phyloP scores from a whole-genome alignment of 2,113 vertebrate species.

The Syngnathoides biaculeatus region DNA sequence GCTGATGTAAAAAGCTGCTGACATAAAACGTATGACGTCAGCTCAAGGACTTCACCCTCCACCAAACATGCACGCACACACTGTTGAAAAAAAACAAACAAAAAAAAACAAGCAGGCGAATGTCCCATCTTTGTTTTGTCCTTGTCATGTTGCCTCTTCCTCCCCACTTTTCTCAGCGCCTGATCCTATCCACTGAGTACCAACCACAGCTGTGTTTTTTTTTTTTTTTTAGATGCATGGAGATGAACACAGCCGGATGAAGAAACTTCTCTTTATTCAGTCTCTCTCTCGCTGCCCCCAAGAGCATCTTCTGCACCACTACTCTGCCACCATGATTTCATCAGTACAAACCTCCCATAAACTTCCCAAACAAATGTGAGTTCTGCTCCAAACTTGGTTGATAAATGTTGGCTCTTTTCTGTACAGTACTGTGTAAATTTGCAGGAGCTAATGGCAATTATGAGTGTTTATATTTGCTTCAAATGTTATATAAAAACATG shows the following conservation, averaged over 20 bases:
- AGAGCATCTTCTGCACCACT: conserved; percentile 54
- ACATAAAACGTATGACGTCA: conserved; percentile 20
- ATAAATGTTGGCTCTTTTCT: conserved; percentile 18
- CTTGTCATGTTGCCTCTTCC: conserved; percentile 38
- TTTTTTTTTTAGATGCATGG: conserved; percentile 34
- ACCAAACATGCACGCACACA: not conserved
- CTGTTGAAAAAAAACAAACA: not conserved
- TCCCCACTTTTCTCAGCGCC: not conserved
- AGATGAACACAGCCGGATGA: conserved; percentile 10
- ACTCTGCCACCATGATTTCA: conserved; percentile 66
- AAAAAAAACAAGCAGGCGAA: conserved; percentile 11
- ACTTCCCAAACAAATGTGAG: conserved; percentile 54
- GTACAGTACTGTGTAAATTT: conserved; percentile 18
- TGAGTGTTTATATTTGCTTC: conserved; percentile 15
- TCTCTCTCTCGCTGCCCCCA: conserved; percentile 13
- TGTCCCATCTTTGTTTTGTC: conserved; percentile 49
- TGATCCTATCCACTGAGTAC: conserved; percentile 5
- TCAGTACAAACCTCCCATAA: conserved; percentile 56
- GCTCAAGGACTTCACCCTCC: not conserved
- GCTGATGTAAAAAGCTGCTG: conserved; percentile 25
- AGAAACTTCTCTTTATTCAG: conserved; percentile 26
- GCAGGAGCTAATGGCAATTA: conserved; percentile 12
- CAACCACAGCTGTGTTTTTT: conserved; percentile 42
- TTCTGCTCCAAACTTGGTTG: conserved; percentile 32
- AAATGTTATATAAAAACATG: conserved; percentile 2